phyloP scores from a whole-genome alignment of 1,140 invertebrate genomes.

The Sminthurinus signatus region DNA sequence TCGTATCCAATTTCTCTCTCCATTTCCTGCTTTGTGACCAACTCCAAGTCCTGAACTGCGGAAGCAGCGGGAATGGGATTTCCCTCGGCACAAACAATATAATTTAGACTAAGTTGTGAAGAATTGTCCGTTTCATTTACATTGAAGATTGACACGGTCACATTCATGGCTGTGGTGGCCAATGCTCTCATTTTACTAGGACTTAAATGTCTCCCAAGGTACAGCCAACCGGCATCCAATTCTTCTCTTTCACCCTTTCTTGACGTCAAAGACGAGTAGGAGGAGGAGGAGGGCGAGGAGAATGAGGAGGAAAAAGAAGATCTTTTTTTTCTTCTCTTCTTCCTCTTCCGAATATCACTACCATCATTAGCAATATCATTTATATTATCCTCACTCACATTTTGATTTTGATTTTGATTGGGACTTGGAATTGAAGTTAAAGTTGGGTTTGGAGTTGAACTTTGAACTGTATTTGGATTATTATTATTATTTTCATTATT shows the following conservation, averaged over 20 bases:
- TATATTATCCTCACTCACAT: neutral
- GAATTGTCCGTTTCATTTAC: neutral
- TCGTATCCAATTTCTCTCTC: constrained; percentile 38
- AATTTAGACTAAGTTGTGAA: constrained; percentile 24
- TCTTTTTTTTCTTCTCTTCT: too few relatives aligned
- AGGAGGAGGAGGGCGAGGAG: neutral
- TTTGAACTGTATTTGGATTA: neutral
- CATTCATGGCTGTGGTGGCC: constrained; percentile 32
- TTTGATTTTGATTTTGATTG: neutral
- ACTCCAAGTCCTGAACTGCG: constrained; percentile 35
- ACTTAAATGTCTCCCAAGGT: constrained; percentile 6
- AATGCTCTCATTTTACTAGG: constrained; percentile 17
- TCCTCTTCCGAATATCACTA: too few relatives aligned
- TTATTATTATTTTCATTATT: neutral
- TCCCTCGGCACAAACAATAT: constrained; percentile 37
- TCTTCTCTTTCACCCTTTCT: constrained; percentile 8
- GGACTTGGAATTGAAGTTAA: too few relatives aligned
- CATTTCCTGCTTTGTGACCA: constrained; percentile 39
- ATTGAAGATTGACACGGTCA: constrained; percentile 36
- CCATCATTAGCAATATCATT: too few relatives aligned
- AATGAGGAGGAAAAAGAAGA: neutral
- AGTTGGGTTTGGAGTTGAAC: neutral
- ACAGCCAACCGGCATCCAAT: constrained; percentile 9
- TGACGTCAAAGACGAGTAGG: neutral
- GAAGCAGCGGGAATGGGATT: constrained; percentile 30